Evolutionary conservation across 2,888 invertebrate species (phyloP).

Genomic region (Ashinkailepas kermadecensis): DNA sequence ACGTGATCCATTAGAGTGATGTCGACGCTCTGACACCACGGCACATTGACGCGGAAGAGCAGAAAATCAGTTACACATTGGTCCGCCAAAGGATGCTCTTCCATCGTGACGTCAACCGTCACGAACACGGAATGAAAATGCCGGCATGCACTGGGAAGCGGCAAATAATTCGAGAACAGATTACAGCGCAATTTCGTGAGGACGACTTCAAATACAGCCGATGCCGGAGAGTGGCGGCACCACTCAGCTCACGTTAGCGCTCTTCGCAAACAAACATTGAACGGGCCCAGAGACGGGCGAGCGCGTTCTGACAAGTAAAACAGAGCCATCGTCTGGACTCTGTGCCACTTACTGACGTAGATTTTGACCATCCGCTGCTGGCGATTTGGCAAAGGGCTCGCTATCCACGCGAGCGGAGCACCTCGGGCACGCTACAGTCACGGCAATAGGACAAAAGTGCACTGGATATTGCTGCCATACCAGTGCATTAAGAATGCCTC

Average conservation of each 20-base stretch:
- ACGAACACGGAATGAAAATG: not conserved
- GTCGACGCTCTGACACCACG: too few species aligned
- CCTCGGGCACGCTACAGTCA: not conserved
- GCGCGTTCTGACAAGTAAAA: too few species aligned
- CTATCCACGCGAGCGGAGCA: not conserved
- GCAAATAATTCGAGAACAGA: not conserved
- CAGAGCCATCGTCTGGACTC: not conserved
- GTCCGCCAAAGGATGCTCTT: too few species aligned
- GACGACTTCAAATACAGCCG: too few species aligned
- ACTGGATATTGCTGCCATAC: not conserved
- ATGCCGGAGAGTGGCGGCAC: too few species aligned
- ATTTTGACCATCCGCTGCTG: not conserved
- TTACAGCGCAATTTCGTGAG: too few species aligned
- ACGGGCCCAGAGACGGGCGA: not conserved
- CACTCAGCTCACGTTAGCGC: too few species aligned
- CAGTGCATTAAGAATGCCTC: too few species aligned
- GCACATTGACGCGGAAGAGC: too few species aligned
- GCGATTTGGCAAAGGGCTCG: not conserved
- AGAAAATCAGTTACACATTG: too few species aligned
- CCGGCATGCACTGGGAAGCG: constrained; percentile 1
- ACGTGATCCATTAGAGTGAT: too few species aligned
- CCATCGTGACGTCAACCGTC: too few species aligned
- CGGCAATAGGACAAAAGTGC: not conserved
- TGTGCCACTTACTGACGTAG: not conserved
- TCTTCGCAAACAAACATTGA: not conserved